Evolutionary conservation across 1,140 invertebrate genomes (phyloP), one percentile per base, ranked within the genome.

Genomic region (Drosophila bifasciata): DNA sequence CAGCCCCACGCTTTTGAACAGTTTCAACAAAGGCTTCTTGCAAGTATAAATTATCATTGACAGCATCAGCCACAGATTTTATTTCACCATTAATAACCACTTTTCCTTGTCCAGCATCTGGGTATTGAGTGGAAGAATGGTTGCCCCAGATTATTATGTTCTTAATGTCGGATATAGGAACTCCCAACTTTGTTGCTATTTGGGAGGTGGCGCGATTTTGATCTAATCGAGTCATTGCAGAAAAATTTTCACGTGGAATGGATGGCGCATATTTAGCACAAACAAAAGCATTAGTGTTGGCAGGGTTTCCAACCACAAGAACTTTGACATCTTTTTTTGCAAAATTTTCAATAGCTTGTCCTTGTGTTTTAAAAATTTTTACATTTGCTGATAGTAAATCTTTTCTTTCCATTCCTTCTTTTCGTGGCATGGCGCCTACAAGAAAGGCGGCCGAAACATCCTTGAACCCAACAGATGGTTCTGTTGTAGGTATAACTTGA

Each of bases 131-230:
- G 5, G 97, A 98, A 0, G 98, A 99, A 90, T 99, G 99, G 92
- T 99, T 99, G 21, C 99, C 99, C 99, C 99, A 99, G 89, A 99
- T 99, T 60, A 98, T 97, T 5, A 98, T 95, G 91, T 99, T 99
- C 75, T 94, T 95, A 2, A 99, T 95, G 83, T 95, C 93, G 58
- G 94, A 93, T 39, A 97, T 95, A 56, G 96, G 92, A 17, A 95
- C 93, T 19, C 93, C 93, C 16, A 96, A 70, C 90, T 95, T 94
- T 11, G 93, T 92, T 25, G 96, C 96, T 77, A 97, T 92, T 92
- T 98, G 96, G 71, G 96, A 95, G 79, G 95, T 95, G 19, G 98
- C 98, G 88, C 98, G 94, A 92, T 99, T 99, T 91, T 99, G 99
- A 93, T 99, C 99, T 15, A 99, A 93, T 70, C 99, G 94, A 0